Evolutionary conservation across 2,113 vertebrate genomes (phyloP).

Genomic region (Corynorhinus townsendii): DNA sequence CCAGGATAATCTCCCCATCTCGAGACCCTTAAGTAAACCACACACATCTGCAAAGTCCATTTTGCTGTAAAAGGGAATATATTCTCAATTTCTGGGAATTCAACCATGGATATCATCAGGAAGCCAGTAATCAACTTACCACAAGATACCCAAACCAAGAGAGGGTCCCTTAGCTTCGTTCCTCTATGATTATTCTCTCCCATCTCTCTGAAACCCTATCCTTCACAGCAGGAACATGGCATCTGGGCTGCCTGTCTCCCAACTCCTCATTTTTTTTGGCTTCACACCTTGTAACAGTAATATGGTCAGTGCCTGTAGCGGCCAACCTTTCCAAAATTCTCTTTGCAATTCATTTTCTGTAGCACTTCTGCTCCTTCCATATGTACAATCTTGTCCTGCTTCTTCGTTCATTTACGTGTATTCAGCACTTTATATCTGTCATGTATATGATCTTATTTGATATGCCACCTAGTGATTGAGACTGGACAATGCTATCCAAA

Average conservation of each 20-base stretch:
- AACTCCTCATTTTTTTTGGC: not conserved
- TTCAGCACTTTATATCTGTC: not conserved
- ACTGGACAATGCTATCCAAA: not conserved
- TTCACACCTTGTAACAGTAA: not conserved
- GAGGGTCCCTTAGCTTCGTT: not conserved
- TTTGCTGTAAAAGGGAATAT: not conserved
- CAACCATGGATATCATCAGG: not conserved
- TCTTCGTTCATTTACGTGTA: not conserved
- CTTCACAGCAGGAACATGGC: not conserved
- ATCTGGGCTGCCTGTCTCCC: not conserved
- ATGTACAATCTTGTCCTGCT: not conserved
- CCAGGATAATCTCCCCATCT: not conserved
- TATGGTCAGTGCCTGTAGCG: not conserved
- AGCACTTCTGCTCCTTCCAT: not conserved
- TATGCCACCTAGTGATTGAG: not conserved
- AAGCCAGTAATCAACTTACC: not conserved
- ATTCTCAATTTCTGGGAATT: not conserved
- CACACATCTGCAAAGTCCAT: not conserved
- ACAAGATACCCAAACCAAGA: not conserved
- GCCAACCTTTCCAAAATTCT: not conserved
- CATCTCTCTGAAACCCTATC: not conserved
- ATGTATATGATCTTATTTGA: not conserved
- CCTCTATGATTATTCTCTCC: not conserved
- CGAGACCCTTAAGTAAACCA: not conserved
- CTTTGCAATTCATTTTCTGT: not conserved